Evolutionary conservation across 1,140 invertebrate genomes (phyloP).

Genomic region (Papilio polyxenes): DNA sequence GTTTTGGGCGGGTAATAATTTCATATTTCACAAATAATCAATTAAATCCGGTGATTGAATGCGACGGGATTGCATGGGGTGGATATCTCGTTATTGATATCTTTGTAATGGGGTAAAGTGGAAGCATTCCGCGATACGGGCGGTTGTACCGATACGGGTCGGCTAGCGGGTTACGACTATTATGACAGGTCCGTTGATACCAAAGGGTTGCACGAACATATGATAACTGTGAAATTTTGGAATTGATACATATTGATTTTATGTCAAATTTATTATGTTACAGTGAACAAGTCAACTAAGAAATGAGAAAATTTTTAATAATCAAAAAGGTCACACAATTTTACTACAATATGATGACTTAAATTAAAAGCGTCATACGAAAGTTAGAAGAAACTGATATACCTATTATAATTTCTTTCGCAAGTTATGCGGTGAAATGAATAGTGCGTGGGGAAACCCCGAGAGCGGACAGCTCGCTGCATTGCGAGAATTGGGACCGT

Average conservation of each 20-base stretch:
- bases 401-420: background rate
- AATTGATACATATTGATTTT: background rate
- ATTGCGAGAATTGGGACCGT: background rate
- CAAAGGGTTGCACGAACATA: slow-evolving; percentile 52
- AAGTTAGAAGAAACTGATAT: no score
- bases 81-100: slow-evolving; percentile 74
- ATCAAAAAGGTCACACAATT: no score
- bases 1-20: slow-evolving; percentile 66
- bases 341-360: no score
- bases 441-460: background rate
- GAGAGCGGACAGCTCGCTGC: background rate
- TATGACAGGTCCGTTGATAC: slow-evolving; percentile 61
- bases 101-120: slow-evolving; percentile 75
- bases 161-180: slow-evolving; percentile 52
- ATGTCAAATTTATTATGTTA: no score
- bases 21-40: slow-evolving; percentile 73
- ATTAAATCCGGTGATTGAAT: slow-evolving; percentile 68
- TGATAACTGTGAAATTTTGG: background rate
- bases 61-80: slow-evolving; percentile 60
- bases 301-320: no score
- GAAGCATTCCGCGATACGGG: slow-evolving; percentile 73
- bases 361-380: no score
- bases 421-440: background rate
- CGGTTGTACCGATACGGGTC: slow-evolving; percentile 70
- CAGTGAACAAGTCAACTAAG: no score